Evolutionary conservation across 2,888 invertebrate species (phyloP), one percentile per base, ranked within the genome.

Genomic region (Ornithoptera alexandrae): DNA sequence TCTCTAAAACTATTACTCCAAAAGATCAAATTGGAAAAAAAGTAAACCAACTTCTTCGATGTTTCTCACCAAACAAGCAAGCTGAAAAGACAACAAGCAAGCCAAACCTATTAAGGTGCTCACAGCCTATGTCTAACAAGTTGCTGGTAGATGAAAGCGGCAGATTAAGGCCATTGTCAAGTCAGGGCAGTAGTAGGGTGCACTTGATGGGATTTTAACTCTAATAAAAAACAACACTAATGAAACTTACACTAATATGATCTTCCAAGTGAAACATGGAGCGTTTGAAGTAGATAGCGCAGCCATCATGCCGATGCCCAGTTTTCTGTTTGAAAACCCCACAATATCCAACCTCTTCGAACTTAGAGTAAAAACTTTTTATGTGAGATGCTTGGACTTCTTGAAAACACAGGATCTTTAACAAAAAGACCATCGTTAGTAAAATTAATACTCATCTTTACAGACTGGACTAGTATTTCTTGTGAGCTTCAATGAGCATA

Each of bases 381-480:
- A 96, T 88, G 83, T 97, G 97, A n/a, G 94, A 93, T 17, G 93
- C 93, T 89, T 98, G 96, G 62, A 98, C 96, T 93, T 99, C 99
- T 94, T 99, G 98, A 10, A 98, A 88, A 82, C 97, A 97, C 70
- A 97, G 80, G 70, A 97, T 94, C 97, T 97, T 64, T 18, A 86
- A 57, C 39, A 70, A 69, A 61, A 65, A 62, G 50, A 50, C 15
- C 18, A 18, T 50, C 17, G 18, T 50, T 5, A 18, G 50, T 50
- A 17, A 50, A 50, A 50, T 50, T 1, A 50, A 50, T 4, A 17
- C 15, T 17, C 17, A 17, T 50, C 15, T 17, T 15, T 50, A 50
- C 18, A 50, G 17, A 15, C 50, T 50, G 18, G 50, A 50, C 39
- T 39, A 7, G 10, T 39, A 10, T 39, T 10, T 39, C 1, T 39